Percentiles rank a stretch among this genome's conserved stretches.
These are phyloP conservation scores for Chaetodon auriga DNA, from an alignment of 2,113 vertebrate species.

Conservation along the genomic window DNA sequence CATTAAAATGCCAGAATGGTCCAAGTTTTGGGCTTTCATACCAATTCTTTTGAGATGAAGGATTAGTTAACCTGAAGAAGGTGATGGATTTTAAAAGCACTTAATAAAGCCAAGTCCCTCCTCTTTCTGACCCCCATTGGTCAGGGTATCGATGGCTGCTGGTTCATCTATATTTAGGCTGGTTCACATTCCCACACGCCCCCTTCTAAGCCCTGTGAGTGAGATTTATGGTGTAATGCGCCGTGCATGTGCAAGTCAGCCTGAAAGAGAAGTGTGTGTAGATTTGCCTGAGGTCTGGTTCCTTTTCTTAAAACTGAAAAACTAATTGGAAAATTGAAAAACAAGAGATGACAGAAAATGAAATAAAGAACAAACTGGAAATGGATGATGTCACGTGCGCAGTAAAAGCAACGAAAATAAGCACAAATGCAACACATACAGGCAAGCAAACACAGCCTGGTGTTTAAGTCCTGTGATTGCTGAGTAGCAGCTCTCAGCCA, in stretches of 20 bases:
- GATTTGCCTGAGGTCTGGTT: constrained; percentile 29
- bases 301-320: constrained; percentile 29
- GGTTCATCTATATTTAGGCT: constrained; percentile 83
- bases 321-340: constrained; percentile 3
- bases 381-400: constrained; percentile 5
- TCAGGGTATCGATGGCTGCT: constrained; percentile 80
- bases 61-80: constrained; percentile 39
- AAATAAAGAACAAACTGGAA: background rate
- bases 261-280: constrained; percentile 31
- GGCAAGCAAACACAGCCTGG: constrained; percentile 29
- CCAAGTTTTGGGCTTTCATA: background rate
- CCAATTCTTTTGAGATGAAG: background rate
- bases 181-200: constrained; percentile 84
- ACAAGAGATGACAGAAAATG: background rate
- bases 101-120: constrained; percentile 77
- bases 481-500: constrained; percentile 57
- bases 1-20: background rate
- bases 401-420: background rate
- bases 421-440: constrained; percentile 24
- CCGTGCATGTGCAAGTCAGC: constrained; percentile 52
- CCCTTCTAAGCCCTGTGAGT: constrained; percentile 77
- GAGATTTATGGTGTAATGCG: constrained; percentile 81
- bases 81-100: constrained; percentile 56
- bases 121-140: constrained; percentile 73
- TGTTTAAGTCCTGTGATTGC: constrained; percentile 31